Conservation (phyloP, 2,797 vertebrate species). For the Tragelaphus eurycerus region DNA sequence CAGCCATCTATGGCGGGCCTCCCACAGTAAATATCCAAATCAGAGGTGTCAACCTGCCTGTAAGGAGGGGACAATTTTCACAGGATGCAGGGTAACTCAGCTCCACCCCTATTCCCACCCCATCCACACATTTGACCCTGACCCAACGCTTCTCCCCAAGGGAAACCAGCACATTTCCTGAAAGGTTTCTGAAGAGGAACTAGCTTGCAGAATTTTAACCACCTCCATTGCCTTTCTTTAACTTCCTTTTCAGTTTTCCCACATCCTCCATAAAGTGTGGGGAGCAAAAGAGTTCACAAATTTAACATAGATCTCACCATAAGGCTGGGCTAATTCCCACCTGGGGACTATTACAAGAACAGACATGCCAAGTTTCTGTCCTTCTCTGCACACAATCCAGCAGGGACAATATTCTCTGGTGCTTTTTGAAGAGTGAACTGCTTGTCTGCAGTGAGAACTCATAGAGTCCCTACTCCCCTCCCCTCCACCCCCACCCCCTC, state of each 20-base stretch:
- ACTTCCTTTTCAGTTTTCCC: conserved; percentile 29
- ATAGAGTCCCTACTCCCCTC: neutral
- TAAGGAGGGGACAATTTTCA: neutral
- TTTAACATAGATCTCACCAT: neutral
- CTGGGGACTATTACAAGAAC: neutral
- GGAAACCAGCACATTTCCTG: neutral
- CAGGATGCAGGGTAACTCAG: neutral
- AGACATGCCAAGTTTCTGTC: neutral
- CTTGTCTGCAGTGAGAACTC: conserved; percentile 7
- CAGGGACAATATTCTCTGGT: conserved; percentile 15
- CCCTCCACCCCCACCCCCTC: too few species aligned
- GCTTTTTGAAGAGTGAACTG: neutral
- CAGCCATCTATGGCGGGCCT: neutral
- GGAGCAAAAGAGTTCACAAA: neutral
- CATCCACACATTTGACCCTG: neutral
- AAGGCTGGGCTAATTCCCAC: neutral
- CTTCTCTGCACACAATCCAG: neutral
- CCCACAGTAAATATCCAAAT: neutral
- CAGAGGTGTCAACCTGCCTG: neutral
- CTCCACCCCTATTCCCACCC: neutral
- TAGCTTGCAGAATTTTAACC: conserved; percentile 8
- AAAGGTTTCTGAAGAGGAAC: neutral
- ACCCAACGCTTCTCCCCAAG: neutral
- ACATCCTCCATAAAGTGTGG: neutral
- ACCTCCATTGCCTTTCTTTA: neutral